Base-by-base conservation (phyloP, 2,888 invertebrate species). In the Diabrotica balteata region DNA sequence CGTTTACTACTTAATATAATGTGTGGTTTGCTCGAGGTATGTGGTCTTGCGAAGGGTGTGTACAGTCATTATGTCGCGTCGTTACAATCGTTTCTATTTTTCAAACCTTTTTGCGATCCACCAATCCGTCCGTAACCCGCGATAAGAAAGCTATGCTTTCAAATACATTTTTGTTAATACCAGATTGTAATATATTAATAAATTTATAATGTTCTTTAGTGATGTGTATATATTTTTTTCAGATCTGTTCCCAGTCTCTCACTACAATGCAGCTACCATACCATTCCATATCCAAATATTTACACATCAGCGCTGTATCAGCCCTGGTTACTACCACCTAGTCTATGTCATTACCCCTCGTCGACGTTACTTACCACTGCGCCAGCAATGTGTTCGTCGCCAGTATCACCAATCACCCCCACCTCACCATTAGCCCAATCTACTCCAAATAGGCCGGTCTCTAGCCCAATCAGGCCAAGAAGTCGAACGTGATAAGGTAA, bases 401-500 rank as follows among this genome's bases (percentile, higher is more conserved):
- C 64, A 17, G 54, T 63, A 11, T 61, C 71, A 8, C 64, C 64
- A 7, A 57, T 57, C 17, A 59, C 60, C 22, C 46, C 63, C 32
- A 60, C 64, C 44, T 54, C 64, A 58, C 64, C 64, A 8, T 7
- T 64, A 64, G 58, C 64, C 32, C 10, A 64, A 11, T 62, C 62
- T 62, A 64, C 64, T 8, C 64, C 64, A 49, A 47, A 50, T 43
- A 63, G 63, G 58, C 57, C 60, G 43, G 58, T 59, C 55, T 65
- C 64, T 59, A 60, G 68, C 42, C 71, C 68, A 8, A 63, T 75
- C 10, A 71, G 72, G 60, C 74, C 74, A 32, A 71, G 74, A 65
- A 80, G 80, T 73, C 75, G 78, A 74, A 75, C 79, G 77, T 80
- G 80, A 80, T 78, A 69, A 75, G 77, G 80, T 79, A 75, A 77